Evolutionary conservation across 2,888 invertebrate genomes (phyloP), one percentile per base, ranked within the genome.

Genomic region (Luperina testacea): DNA sequence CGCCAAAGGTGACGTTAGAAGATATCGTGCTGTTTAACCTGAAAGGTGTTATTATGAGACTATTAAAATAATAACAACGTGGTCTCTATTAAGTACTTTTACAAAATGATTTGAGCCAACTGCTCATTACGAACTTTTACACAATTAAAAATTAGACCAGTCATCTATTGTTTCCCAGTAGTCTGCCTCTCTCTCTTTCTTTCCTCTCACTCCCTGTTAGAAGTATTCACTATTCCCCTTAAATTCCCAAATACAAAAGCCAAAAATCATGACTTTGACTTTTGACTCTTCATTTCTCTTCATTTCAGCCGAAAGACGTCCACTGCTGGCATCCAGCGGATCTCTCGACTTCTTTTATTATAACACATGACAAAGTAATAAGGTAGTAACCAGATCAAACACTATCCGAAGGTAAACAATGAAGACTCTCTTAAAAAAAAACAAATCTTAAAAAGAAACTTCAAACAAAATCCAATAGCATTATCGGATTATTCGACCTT

Each of bases 401-500:
- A 20, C 11, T 15, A n/a, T 32, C 0, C 15, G 17, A 53, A 53
- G 2, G 17, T 48, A 64, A 24, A 15, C 2, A 32, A 63, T 15
- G 3, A 15, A 27, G 1, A 53, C 17, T 11, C 17, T 32, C 53
- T 48, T 27, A 15, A n/a, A n/a, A 27, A 68, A 72, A 64, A 17
- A 65, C 24, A 57, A 71, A 74, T n/a, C 53, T 20, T 6, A 8
- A 74, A 70, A 67, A 57, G 1, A 68, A 64, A 71, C 69, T 73
- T 42, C 83, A 53, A 48, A 71, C 82, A 48, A 53, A 73, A 59
- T 72, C 53, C 71, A 74, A 78, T 51, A 72, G 24, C 42, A 70
- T 85, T 79, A 85, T 72, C 75, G 70, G 72, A 88, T 88, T 82
- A 88, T 59, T 70, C 76, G 68, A 80, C 82, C 84, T 76, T 83